Evolutionary conservation across 2,888 invertebrate species (phyloP).

Genomic region (Phengaris arion): DNA sequence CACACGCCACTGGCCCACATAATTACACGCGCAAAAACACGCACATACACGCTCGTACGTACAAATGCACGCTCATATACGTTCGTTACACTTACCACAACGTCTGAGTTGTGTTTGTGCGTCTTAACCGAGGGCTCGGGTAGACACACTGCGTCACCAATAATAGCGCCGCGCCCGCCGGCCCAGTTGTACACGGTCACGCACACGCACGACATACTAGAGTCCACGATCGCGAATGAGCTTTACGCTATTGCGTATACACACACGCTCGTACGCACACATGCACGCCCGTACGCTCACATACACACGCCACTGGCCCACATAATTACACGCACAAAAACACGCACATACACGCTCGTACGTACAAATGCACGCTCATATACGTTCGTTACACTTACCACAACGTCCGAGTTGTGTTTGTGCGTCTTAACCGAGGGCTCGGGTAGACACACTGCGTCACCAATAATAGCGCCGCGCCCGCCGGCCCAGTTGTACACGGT

Average conservation of each 20-base stretch:
- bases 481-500: slow-evolving; percentile 91
- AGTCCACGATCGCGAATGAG: slow-evolving; percentile 90
- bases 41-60: not conserved
- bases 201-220: slow-evolving; percentile 83
- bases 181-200: slow-evolving; percentile 93
- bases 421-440: slow-evolving; percentile 82
- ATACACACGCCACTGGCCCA: not conserved
- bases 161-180: slow-evolving; percentile 88
- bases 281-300: not conserved
- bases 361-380: not conserved
- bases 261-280: not conserved
- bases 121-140: slow-evolving; percentile 84
- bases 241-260: too few relatives aligned
- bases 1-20: not conserved
- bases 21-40: not conserved
- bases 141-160: slow-evolving; percentile 90
- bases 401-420: slow-evolving; percentile 34
- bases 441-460: slow-evolving; percentile 90
- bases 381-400: slow-evolving; percentile 41
- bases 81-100: slow-evolving; percentile 43
- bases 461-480: slow-evolving; percentile 90
- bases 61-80: not conserved
- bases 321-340: not conserved
- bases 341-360: not conserved
- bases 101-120: slow-evolving; percentile 29